Percentiles rank a stretch among this genome's conserved stretches.
Conservation (phyloP, 2,888 invertebrate genomes). For the Diarsia mendica region DNA sequence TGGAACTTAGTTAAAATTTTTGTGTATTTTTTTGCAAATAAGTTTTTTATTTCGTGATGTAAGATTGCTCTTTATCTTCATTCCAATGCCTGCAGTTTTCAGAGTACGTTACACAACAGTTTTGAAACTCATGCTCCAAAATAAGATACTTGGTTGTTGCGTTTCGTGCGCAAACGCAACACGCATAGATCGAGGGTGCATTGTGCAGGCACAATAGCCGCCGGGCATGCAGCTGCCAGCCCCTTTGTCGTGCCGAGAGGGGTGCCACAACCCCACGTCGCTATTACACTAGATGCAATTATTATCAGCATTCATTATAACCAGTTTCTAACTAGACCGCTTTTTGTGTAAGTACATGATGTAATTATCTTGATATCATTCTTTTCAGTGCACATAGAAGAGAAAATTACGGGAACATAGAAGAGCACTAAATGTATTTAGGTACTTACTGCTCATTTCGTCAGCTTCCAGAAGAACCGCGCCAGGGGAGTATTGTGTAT, state of each 20-base stretch:
- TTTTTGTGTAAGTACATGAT: constrained; percentile 7
- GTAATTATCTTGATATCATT: constrained; percentile 33
- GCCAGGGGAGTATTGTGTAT: neutral
- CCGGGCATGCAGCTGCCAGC: constrained; percentile 74
- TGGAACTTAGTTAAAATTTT: neutral
- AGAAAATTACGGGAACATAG: neutral
- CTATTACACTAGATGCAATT: constrained; percentile 42
- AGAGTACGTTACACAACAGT: neutral
- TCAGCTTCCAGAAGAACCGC: neutral
- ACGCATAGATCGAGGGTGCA: constrained; percentile 73
- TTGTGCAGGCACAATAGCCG: constrained; percentile 65
- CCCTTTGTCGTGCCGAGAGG: constrained; percentile 57
- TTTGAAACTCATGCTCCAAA: constrained; percentile 1
- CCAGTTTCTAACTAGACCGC: constrained; percentile 41
- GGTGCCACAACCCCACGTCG: constrained; percentile 51
- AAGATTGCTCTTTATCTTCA: neutral
- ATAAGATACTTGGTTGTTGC: constrained; percentile 28
- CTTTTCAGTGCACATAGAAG: neutral
- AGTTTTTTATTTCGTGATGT: neutral
- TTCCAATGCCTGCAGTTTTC: neutral
- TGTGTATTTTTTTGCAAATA: neutral
- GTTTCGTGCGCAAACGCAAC: constrained; percentile 56
- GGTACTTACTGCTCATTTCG: neutral
- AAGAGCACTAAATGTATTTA: neutral
- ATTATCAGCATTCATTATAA: constrained; percentile 40